Percentiles rank a stretch among this genome's conserved stretches.
Evolutionary conservation across 2,888 invertebrate genomes (phyloP).

Genomic region (Morpho achilles): DNA sequence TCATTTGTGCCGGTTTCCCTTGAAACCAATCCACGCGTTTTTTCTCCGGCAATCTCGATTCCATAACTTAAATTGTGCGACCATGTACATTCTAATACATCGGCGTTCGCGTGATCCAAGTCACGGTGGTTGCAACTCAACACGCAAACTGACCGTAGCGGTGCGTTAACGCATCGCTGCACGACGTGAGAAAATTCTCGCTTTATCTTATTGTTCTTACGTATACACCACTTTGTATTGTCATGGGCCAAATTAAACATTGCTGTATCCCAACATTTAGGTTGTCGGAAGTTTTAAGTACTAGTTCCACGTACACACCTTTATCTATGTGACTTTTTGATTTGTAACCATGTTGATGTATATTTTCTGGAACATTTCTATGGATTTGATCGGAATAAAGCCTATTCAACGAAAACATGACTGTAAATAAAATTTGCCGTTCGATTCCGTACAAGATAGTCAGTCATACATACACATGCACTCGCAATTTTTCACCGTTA

Average conservation of each 20-base stretch:
- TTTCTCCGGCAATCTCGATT: background rate
- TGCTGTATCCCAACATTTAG: conserved; percentile 19
- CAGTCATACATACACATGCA: no score
- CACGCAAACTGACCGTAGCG: conserved; percentile 64
- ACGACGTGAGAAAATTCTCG: conserved; percentile 66
- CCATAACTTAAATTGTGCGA: background rate
- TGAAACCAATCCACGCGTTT: no score
- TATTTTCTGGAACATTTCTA: no score
- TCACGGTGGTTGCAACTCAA: conserved; percentile 46
- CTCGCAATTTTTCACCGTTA: no score
- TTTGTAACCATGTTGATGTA: no score
- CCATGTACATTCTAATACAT: conserved; percentile 13
- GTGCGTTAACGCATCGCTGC: conserved; percentile 62
- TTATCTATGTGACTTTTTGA: background rate
- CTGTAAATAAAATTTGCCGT: no score
- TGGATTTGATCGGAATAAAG: no score
- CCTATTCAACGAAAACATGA: no score
- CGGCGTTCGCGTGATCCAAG: conserved; percentile 46
- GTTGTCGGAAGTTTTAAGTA: conserved; percentile 18
- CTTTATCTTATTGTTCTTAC: conserved; percentile 58
- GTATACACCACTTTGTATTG: conserved; percentile 52
- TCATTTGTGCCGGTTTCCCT: no score
- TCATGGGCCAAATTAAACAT: conserved; percentile 34
- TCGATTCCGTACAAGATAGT: no score
- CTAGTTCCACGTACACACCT: background rate